Conservation (phyloP, 2,888 invertebrate genomes). For the Ypsolopha sequella region DNA sequence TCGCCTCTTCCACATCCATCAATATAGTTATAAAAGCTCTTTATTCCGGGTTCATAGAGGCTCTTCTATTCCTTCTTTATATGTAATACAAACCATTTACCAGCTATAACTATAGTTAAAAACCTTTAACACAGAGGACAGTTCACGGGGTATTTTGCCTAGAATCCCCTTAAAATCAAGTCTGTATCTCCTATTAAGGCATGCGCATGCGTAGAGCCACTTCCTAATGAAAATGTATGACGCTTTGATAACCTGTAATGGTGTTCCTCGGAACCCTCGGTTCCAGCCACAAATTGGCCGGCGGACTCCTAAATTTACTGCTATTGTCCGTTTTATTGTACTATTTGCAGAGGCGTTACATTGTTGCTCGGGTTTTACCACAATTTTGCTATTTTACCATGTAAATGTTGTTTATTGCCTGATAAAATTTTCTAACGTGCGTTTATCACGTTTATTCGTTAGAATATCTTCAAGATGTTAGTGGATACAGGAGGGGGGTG, state of each 20-base stretch:
- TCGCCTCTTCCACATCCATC: too few species aligned
- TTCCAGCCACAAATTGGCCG: constrained; percentile 40
- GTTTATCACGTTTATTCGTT: neutral
- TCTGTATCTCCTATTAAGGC: constrained; percentile 28
- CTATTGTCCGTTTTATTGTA: constrained; percentile 31
- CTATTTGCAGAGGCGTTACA: constrained; percentile 9
- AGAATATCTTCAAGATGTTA: too few species aligned
- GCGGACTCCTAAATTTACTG: constrained; percentile 35
- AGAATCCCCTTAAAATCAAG: constrained; percentile 12
- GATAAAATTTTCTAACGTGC: neutral
- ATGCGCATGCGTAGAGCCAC: constrained; percentile 23
- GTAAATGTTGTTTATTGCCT: constrained; percentile 8
- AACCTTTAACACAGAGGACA: too few species aligned
- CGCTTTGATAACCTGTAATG: constrained; percentile 62
- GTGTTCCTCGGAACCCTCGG: constrained; percentile 33
- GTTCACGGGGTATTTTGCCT: neutral
- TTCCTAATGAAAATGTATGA: constrained; percentile 62
- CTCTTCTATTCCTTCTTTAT: too few species aligned
- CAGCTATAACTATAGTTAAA: too few species aligned
- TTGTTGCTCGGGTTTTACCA: constrained; percentile 6
- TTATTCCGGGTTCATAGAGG: too few species aligned
- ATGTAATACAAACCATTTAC: too few species aligned
- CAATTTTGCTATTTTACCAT: constrained; percentile 3
- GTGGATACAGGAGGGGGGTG: too few species aligned
- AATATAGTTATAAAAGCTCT: too few species aligned